Conservation (phyloP, 1,140 invertebrate species). For the Nasonia longicornis region DNA sequence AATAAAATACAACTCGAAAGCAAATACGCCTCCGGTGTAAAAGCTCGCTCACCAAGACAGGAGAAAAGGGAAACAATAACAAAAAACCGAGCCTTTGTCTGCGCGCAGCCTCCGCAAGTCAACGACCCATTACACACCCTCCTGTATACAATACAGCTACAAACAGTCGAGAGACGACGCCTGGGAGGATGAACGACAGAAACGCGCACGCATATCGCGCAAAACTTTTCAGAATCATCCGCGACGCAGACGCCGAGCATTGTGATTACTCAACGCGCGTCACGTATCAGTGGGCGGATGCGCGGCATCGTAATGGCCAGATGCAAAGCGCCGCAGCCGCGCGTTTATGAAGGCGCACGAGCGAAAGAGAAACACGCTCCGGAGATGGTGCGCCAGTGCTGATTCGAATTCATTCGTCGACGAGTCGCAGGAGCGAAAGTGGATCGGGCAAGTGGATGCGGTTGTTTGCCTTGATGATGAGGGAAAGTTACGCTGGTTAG, state of each 20-base stretch:
- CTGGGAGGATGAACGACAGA: neutral
- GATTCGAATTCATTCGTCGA: neutral
- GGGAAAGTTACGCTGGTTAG: too few relatives aligned
- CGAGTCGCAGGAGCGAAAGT: too few relatives aligned
- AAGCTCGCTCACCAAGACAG: neutral
- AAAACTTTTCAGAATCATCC: neutral
- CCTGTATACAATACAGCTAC: neutral
- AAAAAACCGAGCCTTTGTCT: neutral
- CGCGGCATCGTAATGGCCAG: neutral
- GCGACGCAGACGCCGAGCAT: neutral
- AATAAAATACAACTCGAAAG: too few relatives aligned
- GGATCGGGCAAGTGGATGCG: too few relatives aligned
- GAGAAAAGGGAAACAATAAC: neutral
- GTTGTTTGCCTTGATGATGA: too few relatives aligned
- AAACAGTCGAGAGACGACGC: neutral
- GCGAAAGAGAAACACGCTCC: neutral
- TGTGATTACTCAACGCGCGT: neutral
- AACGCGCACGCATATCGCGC: neutral
- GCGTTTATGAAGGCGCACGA: neutral
- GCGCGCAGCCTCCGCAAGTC: neutral
- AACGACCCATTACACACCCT: neutral
- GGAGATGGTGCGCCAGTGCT: neutral
- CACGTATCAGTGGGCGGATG: neutral
- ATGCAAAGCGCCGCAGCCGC: neutral
- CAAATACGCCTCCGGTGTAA: too few relatives aligned